Base-by-base conservation (phyloP, 2,888 invertebrate genomes). In the Cerastoderma edule region DNA sequence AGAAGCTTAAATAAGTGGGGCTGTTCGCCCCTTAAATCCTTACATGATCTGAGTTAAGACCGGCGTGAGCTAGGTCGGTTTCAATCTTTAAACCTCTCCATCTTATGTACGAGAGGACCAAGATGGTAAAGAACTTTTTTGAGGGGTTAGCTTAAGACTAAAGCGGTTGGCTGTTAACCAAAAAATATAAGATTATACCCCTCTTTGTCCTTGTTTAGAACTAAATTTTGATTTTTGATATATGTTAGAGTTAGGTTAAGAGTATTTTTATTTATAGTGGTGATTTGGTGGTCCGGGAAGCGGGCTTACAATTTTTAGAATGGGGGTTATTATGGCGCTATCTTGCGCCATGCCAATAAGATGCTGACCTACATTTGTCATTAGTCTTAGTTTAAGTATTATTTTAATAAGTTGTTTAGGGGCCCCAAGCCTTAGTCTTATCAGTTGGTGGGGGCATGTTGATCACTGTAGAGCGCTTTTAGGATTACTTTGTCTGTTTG, bases 11-110 rank as follows among this genome's bases (percentile, higher is more conserved):
- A 93, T 83, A 73, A 83, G 87, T 80, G 69, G 87, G 75, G 93
- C 93, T 93, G 95, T 95, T 94, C 95, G 95, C 95, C 95, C 94
- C 95, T 95, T 95, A 94, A 95, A 95, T 94, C 95, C 94, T 95
- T 96, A 96, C 96, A 95, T 96, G 96, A 96, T 96, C 95, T 96
- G 96, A 96, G 96, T 96, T 96, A 95, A 96, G 94, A 96, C 95
- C 96, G 96, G 95, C 94, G 95, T 95, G 90, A 96, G 95, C 95
- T 96, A 96, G 96, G 95, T 96, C 95, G 95, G 96, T 95, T 96
- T 96, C 95, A 96, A 96, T 96, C 95, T 95, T 92, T 81, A 71
- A 64, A 33, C 46, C 46, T 87, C 0, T 90, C 92, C 94, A 94
- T 94, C 94, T 94, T 95, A 95, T 95, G 95, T 96, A 96, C 95